Evolutionary conservation across 2,797 vertebrate species (phyloP).

Genomic region (Ibycter americanus): DNA sequence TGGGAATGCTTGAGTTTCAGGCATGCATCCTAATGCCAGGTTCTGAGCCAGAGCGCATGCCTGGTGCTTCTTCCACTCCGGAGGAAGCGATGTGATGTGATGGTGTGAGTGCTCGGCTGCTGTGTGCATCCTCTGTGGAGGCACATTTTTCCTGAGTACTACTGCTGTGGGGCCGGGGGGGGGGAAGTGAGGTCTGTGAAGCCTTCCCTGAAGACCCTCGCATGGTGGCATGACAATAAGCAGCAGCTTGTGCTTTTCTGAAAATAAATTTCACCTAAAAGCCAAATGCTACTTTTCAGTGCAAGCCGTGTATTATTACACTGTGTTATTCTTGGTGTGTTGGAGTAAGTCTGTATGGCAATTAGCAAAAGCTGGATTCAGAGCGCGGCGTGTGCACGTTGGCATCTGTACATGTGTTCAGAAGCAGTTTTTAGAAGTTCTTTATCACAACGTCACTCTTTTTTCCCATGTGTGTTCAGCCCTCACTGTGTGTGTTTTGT

Average conservation of each 20-base stretch:
- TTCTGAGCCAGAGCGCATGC: rapidly evolving
- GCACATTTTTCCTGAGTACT: rapidly evolving
- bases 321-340: background rate
- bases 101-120: background rate
- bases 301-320: background rate
- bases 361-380: background rate
- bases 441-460: background rate
- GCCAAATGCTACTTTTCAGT: background rate
- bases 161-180: rapidly evolving
- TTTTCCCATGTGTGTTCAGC: background rate
- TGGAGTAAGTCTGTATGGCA: background rate
- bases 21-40: background rate
- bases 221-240: rapidly evolving
- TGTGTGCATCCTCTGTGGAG: background rate
- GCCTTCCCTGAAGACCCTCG: rapidly evolving
- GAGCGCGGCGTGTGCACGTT: rapidly evolving
- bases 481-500: background rate
- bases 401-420: background rate
- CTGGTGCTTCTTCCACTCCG: background rate
- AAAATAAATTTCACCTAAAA: background rate
- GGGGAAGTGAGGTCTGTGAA: background rate
- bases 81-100: background rate
- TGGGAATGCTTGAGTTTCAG: background rate
- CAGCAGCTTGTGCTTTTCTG: background rate
- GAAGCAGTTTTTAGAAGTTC: background rate